These are phyloP conservation scores for Plebejus argus DNA, from an alignment of 2,888 invertebrate species.

Conservation along the genomic window DNA sequence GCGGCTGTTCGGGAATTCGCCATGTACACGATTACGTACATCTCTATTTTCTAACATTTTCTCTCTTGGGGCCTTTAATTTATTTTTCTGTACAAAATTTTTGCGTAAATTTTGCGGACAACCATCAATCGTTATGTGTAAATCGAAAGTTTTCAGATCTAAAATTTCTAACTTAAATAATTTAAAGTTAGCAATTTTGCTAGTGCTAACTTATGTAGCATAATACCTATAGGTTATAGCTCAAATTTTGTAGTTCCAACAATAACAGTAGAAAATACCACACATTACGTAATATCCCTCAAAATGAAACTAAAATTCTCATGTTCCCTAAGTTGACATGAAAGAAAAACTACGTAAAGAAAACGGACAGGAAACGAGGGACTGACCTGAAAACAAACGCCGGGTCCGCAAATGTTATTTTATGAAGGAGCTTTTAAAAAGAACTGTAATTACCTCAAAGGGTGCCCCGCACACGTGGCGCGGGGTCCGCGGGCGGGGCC, in stretches of 20 bases:
- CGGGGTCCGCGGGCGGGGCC: conserved; percentile 10
- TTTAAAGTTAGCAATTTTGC: no score
- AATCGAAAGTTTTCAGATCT: no score
- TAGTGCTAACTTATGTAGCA: no score
- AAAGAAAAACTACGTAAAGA: conserved; percentile 15
- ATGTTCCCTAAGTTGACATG: neutral
- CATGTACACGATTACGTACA: neutral
- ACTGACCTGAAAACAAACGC: conserved; percentile 32
- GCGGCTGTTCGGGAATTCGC: neutral
- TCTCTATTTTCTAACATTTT: neutral
- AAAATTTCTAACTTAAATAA: no score
- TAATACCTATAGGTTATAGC: no score
- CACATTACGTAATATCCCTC: neutral
- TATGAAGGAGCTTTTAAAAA: conserved; percentile 45
- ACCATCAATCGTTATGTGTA: no score
- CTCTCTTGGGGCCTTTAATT: neutral
- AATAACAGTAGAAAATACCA: neutral
- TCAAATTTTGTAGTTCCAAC: no score
- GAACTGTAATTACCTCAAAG: conserved; percentile 47
- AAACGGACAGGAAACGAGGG: conserved; percentile 18
- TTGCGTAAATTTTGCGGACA: no score
- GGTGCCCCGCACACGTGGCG: conserved; percentile 44
- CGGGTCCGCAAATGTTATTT: conserved; percentile 39
- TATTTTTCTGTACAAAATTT: no score
- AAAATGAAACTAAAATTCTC: neutral